Base-by-base conservation (phyloP, 2,797 vertebrate species). In the Rhinatrema bivittatum region DNA sequence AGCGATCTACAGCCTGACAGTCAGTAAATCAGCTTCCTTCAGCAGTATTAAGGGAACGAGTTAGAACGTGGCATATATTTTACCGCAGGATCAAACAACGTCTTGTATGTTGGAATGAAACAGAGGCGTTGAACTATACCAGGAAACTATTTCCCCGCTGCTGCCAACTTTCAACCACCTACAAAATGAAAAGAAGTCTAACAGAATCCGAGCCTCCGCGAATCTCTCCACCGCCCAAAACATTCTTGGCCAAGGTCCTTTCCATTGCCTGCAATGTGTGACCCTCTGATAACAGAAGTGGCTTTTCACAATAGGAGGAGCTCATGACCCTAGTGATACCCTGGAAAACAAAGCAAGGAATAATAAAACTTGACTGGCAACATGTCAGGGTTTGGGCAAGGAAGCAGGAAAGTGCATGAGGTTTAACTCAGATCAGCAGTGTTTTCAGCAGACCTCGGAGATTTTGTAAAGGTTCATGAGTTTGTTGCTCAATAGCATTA, bases 221-320 rank as follows among this genome's bases (percentile, higher is more conserved):
- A 68, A 68, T 53, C 60, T 14, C 60, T 49, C 22, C 0, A 21
- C 62, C 44, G 60, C 68, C 67, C 67, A 72, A 69, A 65, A 11
- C 13, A 42, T 39, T 58, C 44, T 58, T 81, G 75, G 70, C 79
- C 66, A 4, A 15, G 47, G 37, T 42, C 65, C 53, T 57, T 39
- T 50, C 42, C 50, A n/a, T 13, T 50, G 39, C 38, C 34, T 59
- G 53, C 62, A 66, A 46, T 50, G 63, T 65, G 61, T 50, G 46
- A 62, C 66, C 50, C 56, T 54, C 53, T 1, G 58, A 72, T 70
- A 74, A 70, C 41, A 24, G 46, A 30, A 45, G 46, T n/a, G n/a
- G n/a, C n/a, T n/a, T n/a, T n/a, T n/a, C 56, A 60, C 56, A 62
- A n/a, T n/a, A n/a, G n/a, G n/a, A n/a, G n/a, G n/a, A n/a, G n/a